Base-by-base conservation (phyloP, 2,797 vertebrate genomes). In the Melanotaenia maccullochi region DNA sequence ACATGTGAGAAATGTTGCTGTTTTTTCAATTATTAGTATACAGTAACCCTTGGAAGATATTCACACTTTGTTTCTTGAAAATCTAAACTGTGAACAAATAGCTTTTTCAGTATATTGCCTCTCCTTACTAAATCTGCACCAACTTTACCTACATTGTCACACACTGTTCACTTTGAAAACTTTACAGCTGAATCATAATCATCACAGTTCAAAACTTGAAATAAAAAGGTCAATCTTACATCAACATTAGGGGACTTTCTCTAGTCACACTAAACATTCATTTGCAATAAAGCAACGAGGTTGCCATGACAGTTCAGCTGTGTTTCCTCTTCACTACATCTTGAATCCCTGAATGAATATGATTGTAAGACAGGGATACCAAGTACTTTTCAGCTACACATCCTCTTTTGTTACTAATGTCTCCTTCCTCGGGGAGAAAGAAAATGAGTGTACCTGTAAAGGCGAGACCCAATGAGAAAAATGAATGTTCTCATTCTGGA, bases 401-500 rank as follows among this genome's bases (percentile, higher is more conserved):
- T 87, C 82, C 64, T 74, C 62, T 90, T 82, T 86, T 49, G 32
- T 85, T 79, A 83, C 81, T 84, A 83, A 87, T 89, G 79, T 88
- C 74, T 64, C 36, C 57, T 76, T 90, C 82, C 82, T 79, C 58
- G 65, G 84, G 87, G 85, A 84, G 66, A 85, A 81, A 86, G 86
- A 84, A 89, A 91, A 90, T 78, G 66, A 91, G 83, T 74, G 80
- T 75, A 83, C 76, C 85, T 78, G 89, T 89, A 88, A 90, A 85
- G 60, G 66, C 57, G 73, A 85, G 82, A 85, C 79, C 63, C 78
- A 60, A 87, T 81, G 86, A 92, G 82, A 87, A 90, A 93, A 93
- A 91, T 90, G 80, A 92, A 91, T 92, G 91, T 89, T 86, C 90
- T 90, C 79, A 87, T 90, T 92, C 81, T 87, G 85, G 84, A 89